A percentile compares a stretch with the other conserved stretches of the same genome.
phyloP scores from a whole-genome alignment of 2,113 vertebrate species.

The Varanus komodoensis region DNA sequence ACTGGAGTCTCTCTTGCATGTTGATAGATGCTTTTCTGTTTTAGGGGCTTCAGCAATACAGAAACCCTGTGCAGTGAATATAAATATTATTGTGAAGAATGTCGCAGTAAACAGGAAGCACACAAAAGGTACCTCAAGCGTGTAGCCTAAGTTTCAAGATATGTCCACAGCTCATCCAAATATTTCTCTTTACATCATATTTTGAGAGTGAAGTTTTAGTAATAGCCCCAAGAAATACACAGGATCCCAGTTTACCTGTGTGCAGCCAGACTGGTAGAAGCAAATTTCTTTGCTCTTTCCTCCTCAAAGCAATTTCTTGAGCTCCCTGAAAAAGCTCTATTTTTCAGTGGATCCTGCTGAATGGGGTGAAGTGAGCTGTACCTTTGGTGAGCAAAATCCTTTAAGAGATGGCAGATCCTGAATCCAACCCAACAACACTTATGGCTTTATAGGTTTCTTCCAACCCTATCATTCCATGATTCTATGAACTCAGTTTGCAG shows the following conservation, averaged over 20 bases:
- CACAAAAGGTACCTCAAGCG: conserved; percentile 81
- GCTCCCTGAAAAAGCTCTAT: too few relatives aligned
- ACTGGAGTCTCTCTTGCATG: conserved; percentile 15
- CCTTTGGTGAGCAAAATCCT: too few relatives aligned
- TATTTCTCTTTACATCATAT: neutral
- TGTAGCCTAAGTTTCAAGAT: neutral
- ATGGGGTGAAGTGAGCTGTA: too few relatives aligned
- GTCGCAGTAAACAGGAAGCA: conserved; percentile 88
- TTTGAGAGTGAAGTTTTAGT: neutral
- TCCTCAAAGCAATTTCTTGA: too few relatives aligned
- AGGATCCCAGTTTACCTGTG: neutral
- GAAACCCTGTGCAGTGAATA: conserved; percentile 88
- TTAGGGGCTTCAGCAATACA: conserved; percentile 88
- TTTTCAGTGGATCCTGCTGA: too few relatives aligned
- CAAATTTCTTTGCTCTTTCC: too few relatives aligned
- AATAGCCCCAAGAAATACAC: neutral
- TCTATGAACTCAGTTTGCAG: too few relatives aligned
- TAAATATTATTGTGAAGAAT: conserved; percentile 89
- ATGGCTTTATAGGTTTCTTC: too few relatives aligned
- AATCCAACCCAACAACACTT: too few relatives aligned
- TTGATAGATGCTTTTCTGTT: conserved; percentile 20
- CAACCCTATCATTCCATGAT: too few relatives aligned
- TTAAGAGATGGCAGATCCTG: too few relatives aligned
- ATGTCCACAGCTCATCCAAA: neutral
- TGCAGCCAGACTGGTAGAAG: too few relatives aligned